phyloP scores from a whole-genome alignment of 2,113 vertebrate species.

The Toxotes chatareus region DNA sequence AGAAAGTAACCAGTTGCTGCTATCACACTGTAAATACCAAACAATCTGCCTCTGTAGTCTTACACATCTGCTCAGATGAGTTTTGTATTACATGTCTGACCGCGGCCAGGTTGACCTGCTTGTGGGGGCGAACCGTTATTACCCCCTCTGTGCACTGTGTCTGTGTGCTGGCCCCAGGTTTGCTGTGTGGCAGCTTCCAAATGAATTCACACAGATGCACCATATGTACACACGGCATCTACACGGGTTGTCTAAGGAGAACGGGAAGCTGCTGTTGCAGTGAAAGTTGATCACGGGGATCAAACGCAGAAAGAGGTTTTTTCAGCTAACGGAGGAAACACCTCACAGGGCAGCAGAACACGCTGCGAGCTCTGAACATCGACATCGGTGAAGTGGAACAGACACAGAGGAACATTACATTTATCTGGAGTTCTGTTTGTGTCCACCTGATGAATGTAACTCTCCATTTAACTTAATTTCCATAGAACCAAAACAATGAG shows the following conservation, averaged over 20 bases:
- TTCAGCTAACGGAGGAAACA: too few relatives aligned
- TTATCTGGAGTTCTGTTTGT: too few relatives aligned
- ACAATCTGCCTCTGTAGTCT: constrained; percentile 36
- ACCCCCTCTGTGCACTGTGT: not conserved
- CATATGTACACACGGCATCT: not conserved
- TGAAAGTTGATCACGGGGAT: too few relatives aligned
- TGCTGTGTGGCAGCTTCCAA: not conserved
- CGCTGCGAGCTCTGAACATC: too few relatives aligned
- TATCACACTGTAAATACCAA: constrained; percentile 37
- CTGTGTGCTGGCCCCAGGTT: not conserved
- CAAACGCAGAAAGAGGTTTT: too few relatives aligned
- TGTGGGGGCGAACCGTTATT: not conserved
- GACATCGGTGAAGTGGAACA: too few relatives aligned
- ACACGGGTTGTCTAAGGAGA: not conserved
- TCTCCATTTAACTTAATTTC: too few relatives aligned
- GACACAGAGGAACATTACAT: too few relatives aligned
- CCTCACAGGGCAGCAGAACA: too few relatives aligned
- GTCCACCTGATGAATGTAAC: too few relatives aligned
- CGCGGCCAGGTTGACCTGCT: not conserved
- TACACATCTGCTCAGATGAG: not conserved
- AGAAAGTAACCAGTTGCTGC: constrained; percentile 43
- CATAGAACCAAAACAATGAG: too few relatives aligned
- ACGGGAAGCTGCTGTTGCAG: not conserved
- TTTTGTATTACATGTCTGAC: not conserved
- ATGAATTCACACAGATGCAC: too few relatives aligned